A percentile compares a stretch with the other conserved stretches of the same genome.
These are phyloP conservation scores for Trogon melanurus DNA, from an alignment of 2,113 vertebrate genomes.

Conservation along the genomic window DNA sequence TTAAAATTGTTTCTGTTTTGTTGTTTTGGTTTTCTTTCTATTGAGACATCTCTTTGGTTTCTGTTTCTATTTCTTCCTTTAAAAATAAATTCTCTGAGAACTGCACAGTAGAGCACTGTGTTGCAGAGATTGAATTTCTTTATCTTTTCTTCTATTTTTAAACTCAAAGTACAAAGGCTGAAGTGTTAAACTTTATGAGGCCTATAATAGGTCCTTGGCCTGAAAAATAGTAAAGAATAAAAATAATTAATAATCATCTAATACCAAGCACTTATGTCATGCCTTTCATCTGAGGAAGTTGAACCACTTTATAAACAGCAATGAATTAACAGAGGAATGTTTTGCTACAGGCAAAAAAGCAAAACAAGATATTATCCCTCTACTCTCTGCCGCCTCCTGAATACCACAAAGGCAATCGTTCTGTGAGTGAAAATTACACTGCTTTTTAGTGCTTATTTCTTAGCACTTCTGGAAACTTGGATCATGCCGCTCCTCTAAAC, in stretches of 20 bases:
- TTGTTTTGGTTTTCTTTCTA: background rate
- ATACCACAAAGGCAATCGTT: constrained; percentile 10
- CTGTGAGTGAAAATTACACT: background rate
- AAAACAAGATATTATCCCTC: constrained; percentile 20
- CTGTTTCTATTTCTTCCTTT: background rate
- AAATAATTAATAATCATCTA: constrained; percentile 47
- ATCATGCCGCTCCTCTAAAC: background rate
- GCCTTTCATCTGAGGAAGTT: constrained; percentile 60
- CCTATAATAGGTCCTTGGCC: background rate
- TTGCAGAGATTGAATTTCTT: background rate
- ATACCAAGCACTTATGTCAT: constrained; percentile 40
- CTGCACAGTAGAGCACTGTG: background rate
- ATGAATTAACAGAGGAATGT: constrained; percentile 44
- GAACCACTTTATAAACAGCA: constrained; percentile 42
- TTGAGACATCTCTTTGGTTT: background rate
- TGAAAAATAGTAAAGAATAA: constrained; percentile 38
- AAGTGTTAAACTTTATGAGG: constrained; percentile 35
- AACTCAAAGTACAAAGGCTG: background rate
- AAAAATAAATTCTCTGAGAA: background rate
- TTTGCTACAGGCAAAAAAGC: constrained; percentile 28
- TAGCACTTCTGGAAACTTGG: constrained; percentile 23
- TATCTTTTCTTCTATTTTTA: background rate
- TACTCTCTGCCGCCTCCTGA: background rate
- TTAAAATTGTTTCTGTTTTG: background rate
- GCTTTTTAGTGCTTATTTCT: background rate